Evolutionary conservation across 1,140 invertebrate species (phyloP), one percentile per base, ranked within the genome.

Genomic region (Aphis craccivora): DNA sequence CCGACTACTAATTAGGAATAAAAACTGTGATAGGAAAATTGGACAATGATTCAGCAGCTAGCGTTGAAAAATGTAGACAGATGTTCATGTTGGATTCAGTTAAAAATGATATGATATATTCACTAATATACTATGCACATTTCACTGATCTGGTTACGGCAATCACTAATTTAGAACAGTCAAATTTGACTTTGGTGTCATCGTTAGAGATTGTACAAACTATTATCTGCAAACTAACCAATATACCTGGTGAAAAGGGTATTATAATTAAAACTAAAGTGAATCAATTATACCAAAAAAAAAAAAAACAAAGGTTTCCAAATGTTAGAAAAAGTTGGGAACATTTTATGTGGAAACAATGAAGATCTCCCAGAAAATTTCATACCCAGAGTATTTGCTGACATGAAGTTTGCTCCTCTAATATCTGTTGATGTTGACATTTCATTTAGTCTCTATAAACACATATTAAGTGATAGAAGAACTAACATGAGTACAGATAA

Each of bases 311-410:
- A 89, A 89, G 87, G 87, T 14, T 89, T 30, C 48, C 51, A 55
- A 37, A 35, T 89, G 48, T 51, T 89, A 51, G n/a, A 22, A 89
- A 48, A 89, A 89, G 48, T 89, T 55, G 48, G 87, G n/a, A 48
- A 51, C 43, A 55, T 89, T 89, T 45, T 55, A 89, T 89, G 9
- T 51, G 87, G 87, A 51, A 89, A 89, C 87, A 89, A 89, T 55
- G 30, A 89, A 89, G 48, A 89, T 51, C 87, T 89, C 48, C 51
- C 87, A 37, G 87, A 89, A 89, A 1, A 89, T 35, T 89, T 89
- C 8, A 37, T 25, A 9, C 87, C 87, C 6, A 89, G 51, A 9
- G 45, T 48, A 48, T 5, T 48, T 48, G 45, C 45, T 48, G 45
- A 48, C 9, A 48, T 48, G 45, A 53, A 89, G 87, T 89, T 51